Base-by-base conservation (phyloP, 2,888 invertebrate genomes). In the Perizoma affinitatum region DNA sequence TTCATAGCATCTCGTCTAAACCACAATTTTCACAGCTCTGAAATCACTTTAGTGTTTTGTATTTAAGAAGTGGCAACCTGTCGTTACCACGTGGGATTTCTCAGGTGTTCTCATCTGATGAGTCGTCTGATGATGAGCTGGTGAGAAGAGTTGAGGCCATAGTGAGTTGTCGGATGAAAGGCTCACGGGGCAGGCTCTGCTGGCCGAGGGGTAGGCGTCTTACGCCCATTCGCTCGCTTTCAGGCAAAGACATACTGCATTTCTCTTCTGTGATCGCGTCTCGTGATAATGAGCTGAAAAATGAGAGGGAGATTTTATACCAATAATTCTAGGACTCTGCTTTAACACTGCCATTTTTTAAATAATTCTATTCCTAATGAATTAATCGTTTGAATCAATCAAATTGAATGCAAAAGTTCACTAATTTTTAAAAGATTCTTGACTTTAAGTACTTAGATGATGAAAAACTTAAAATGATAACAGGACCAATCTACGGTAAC, bases 201-300 rank as follows among this genome's bases (percentile, higher is more conserved):
- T 94, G 94, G 45, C 94, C 87, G 42, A 94, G 78, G 0, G 94
- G 93, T 9, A 90, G 83, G 10, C 94, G 89, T 5, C 94, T 86
- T 0, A 93, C 79, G 43, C 90, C 87, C 87, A 92, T 86, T 45
- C 90, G 77, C 66, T 90, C 94, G 71, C 94, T 94, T 71, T 94
- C 94, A 51, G 95, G 95, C 68, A 94, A 81, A 48, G 94, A 94
- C 83, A 94, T 94, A 81, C 93, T 89, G 75, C 92, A 93, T 79
- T 94, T 94, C 79, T 96, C 96, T 88, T 96, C 96, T 57, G 95
- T 95, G 74, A 96, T 96, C 65, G 94, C 95, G 82, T 95, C 95
- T 70, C 95, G 92, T 44, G 94, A 93, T 69, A 94, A 75, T n/a
- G 93, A 94, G 59, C 94, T 94, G 78, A 50, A 83, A 22, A 22